These are phyloP conservation scores for Drosophila vallismaia DNA, from an alignment of 2,888 invertebrate species.

Conservation along the genomic window DNA sequence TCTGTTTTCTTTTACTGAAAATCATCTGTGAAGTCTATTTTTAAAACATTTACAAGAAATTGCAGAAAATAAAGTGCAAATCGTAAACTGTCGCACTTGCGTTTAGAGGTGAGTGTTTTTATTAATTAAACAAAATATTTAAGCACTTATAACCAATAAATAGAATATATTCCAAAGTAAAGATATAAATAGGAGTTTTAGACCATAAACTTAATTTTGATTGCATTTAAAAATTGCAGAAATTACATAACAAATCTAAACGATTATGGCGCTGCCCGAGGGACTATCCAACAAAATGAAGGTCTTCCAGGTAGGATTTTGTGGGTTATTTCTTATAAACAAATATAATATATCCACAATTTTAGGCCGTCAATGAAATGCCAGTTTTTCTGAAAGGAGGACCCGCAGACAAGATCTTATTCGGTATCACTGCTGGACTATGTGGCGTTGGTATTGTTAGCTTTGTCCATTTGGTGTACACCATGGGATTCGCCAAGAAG, in stretches of 20 bases:
- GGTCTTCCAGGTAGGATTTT: conserved; percentile 80
- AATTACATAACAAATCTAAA: conserved; percentile 68
- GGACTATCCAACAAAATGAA: conserved; percentile 78
- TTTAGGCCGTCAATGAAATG: conserved; percentile 81
- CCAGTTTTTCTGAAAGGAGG: conserved; percentile 84
- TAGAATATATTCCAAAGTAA: neutral
- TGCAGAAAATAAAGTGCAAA: conserved; percentile 42
- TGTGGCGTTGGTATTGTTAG: conserved; percentile 82
- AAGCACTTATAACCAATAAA: neutral
- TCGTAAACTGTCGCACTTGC: conserved; percentile 17
- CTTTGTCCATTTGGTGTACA: conserved; percentile 78
- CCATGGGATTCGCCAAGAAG: conserved; percentile 83
- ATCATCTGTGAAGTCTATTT: conserved; percentile 66
- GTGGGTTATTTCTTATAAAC: fast-evolving
- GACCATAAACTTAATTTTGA: neutral
- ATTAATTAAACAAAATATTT: neutral
- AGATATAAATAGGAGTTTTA: no score
- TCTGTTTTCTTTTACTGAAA: conserved; percentile 12
- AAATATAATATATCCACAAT: neutral
- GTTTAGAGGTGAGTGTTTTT: conserved; percentile 30
- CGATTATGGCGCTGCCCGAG: conserved; percentile 82
- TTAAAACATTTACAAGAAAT: conserved; percentile 47
- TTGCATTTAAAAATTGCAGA: conserved; percentile 31
- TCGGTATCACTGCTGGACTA: conserved; percentile 81
- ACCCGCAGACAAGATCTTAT: conserved; percentile 81